Percentiles rank a stretch among this genome's conserved stretches.
Evolutionary conservation across 2,888 invertebrate genomes (phyloP).

Genomic region (Xanthorhoe designata): DNA sequence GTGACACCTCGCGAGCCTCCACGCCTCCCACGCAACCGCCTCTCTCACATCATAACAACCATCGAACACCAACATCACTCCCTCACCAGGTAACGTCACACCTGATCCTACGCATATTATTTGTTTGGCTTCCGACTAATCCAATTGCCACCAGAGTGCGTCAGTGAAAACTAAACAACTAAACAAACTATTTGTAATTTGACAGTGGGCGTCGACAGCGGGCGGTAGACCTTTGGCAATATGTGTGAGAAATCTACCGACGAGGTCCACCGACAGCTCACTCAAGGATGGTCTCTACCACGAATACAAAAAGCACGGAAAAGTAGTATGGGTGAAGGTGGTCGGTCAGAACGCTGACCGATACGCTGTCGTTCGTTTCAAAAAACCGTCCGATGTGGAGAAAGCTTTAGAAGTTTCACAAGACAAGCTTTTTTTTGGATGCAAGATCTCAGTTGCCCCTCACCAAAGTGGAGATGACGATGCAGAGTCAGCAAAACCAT

Average conservation of each 20-base stretch:
- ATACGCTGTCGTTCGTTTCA: slow-evolving; percentile 96
- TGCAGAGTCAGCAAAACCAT: slow-evolving; percentile 93
- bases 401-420: slow-evolving; percentile 98
- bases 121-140: background rate
- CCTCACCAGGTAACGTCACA: slow-evolving; percentile 59
- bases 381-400: slow-evolving; percentile 98
- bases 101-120: background rate
- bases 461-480: slow-evolving; percentile 96
- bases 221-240: slow-evolving; percentile 92
- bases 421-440: slow-evolving; percentile 98
- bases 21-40: slow-evolving; percentile 81
- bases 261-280: slow-evolving; percentile 96
- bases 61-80: slow-evolving; percentile 62
- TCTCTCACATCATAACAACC: slow-evolving; percentile 63
- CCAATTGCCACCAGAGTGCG: background rate
- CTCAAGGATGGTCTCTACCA: slow-evolving; percentile 98
- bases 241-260: slow-evolving; percentile 95
- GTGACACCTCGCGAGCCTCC: slow-evolving; percentile 86
- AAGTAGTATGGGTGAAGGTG: slow-evolving; percentile 97
- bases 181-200: slow-evolving; percentile 41
- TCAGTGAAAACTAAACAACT: slow-evolving; percentile 1
- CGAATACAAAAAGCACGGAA: slow-evolving; percentile 99
- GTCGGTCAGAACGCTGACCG: slow-evolving; percentile 96
- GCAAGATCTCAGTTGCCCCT: slow-evolving; percentile 97
- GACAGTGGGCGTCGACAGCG: slow-evolving; percentile 88